Percentiles rank a stretch among this genome's conserved stretches.
Conservation (phyloP, 2,113 vertebrate genomes). For the Scopus umbretta region DNA sequence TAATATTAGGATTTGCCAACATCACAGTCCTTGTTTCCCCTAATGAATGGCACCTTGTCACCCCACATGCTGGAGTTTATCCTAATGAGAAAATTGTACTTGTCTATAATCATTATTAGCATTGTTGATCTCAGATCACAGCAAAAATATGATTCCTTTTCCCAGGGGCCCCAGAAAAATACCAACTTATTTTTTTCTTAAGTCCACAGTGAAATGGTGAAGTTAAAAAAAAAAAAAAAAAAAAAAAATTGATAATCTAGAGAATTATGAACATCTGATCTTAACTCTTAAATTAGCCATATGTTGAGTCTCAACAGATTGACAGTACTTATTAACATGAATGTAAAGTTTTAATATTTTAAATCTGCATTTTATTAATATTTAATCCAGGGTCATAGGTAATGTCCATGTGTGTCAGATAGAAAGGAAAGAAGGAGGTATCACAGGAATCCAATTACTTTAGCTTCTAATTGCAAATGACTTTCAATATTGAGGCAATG, state of each 20-base stretch:
- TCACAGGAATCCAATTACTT: conserved; percentile 67
- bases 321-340: conserved; percentile 72
- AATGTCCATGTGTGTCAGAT: conserved; percentile 68
- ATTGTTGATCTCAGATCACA: not conserved
- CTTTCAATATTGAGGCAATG: conserved; percentile 65
- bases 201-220: not conserved
- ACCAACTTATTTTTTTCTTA: not conserved
- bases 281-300: conserved; percentile 67
- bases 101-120: not conserved
- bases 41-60: not conserved
- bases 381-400: conserved; percentile 70
- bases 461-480: conserved; percentile 69
- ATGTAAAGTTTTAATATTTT: conserved; percentile 73
- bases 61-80: not conserved
- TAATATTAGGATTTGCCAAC: not conserved
- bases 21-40: not conserved
- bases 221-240: not conserved
- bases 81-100: not conserved
- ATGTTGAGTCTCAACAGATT: conserved; percentile 64
- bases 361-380: conserved; percentile 74
- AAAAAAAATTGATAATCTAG: conserved; percentile 4
- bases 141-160: not conserved
- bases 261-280: conserved; percentile 64
- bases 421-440: conserved; percentile 61
- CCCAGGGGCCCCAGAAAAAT: not conserved